Percentiles rank a stretch among this genome's conserved stretches.
phyloP scores from a whole-genome alignment of 2,888 invertebrate genomes.

The Microchrysa polita region DNA sequence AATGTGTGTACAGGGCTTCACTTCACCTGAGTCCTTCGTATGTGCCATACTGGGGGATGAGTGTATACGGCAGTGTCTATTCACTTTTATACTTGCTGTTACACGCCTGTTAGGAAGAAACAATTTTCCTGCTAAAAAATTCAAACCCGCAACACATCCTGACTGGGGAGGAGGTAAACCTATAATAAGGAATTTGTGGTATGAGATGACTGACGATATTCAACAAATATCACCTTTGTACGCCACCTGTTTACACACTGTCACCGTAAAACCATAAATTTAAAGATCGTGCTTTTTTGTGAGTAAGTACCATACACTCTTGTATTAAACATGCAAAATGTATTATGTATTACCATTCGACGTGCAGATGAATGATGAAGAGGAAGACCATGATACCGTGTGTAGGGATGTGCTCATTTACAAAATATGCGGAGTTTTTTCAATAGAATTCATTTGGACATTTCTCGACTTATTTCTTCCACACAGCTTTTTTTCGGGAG shows the following conservation, averaged over 20 bases:
- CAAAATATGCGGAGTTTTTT: background rate
- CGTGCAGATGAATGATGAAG: background rate
- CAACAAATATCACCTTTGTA: conserved; percentile 30
- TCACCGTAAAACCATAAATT: conserved; percentile 22
- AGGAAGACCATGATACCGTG: background rate
- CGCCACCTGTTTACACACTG: conserved; percentile 32
- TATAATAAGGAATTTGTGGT: background rate
- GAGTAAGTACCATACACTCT: conserved; percentile 34
- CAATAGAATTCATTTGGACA: background rate
- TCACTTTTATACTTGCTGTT: background rate
- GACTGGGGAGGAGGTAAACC: background rate
- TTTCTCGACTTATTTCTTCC: conserved; percentile 18
- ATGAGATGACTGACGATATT: conserved; percentile 34
- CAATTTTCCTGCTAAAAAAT: background rate
- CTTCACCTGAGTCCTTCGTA: too few relatives aligned
- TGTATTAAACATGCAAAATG: conserved; percentile 41
- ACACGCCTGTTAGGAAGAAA: background rate
- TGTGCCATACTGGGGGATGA: background rate
- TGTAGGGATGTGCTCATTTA: background rate
- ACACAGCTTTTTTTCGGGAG: conserved; percentile 2
- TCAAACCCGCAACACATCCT: too few relatives aligned
- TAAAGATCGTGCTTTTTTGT: conserved; percentile 23
- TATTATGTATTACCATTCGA: conserved; percentile 27
- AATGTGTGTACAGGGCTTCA: too few relatives aligned
- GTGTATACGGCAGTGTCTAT: background rate